phyloP scores from a whole-genome alignment of 2,113 vertebrate species.

The Carassius gibelio region DNA sequence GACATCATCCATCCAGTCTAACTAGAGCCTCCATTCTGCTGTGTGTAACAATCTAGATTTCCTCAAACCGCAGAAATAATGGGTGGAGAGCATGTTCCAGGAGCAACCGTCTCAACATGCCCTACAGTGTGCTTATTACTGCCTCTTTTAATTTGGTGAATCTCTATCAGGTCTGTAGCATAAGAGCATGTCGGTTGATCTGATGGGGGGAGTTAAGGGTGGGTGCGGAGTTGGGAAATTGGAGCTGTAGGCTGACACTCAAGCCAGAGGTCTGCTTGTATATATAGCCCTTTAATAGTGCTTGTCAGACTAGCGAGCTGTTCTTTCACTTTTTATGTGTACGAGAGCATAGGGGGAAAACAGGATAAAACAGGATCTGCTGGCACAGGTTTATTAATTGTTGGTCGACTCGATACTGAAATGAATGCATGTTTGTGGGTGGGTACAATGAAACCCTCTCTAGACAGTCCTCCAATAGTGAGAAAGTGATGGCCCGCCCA shows the following conservation, averaged over 20 bases:
- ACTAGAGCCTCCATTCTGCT: constrained; percentile 5
- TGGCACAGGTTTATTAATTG: neutral
- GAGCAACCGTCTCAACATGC: neutral
- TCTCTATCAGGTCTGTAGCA: neutral
- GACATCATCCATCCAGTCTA: constrained; percentile 44
- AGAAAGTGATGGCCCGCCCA: neutral
- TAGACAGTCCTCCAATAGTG: neutral
- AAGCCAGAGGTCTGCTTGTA: constrained; percentile 67
- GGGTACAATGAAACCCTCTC: neutral
- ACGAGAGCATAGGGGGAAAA: neutral
- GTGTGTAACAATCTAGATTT: constrained; percentile 31
- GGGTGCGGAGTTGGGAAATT: constrained; percentile 45
- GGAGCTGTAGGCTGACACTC: constrained; percentile 52
- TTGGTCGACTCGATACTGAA: neutral
- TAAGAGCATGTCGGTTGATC: neutral
- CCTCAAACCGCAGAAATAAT: neutral
- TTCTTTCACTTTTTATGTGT: constrained; percentile 37
- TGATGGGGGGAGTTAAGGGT: neutral
- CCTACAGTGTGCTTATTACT: neutral
- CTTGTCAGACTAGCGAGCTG: constrained; percentile 60
- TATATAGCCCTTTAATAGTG: constrained; percentile 73
- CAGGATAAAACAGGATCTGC: neutral
- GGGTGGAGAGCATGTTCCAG: neutral
- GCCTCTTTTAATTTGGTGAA: neutral
- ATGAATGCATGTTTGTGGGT: neutral